Conservation (phyloP, 2,797 vertebrate genomes). For the Lepilemur septentrionalis region DNA sequence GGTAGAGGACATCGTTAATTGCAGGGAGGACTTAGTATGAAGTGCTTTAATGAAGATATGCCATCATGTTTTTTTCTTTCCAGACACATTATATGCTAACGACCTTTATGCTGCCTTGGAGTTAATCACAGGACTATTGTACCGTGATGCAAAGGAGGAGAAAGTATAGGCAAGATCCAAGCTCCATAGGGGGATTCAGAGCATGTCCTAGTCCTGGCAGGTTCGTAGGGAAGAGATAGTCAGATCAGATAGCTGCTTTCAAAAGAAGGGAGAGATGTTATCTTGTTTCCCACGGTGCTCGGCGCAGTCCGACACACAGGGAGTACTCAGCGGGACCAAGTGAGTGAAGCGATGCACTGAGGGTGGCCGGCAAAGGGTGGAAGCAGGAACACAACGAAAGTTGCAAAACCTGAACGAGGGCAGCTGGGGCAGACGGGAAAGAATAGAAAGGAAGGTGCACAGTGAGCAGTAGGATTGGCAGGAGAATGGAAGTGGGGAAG, state of each 20-base stretch:
- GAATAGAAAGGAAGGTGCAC: not conserved
- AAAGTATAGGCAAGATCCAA: not conserved
- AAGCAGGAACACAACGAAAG: too few species aligned
- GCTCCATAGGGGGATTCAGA: not conserved
- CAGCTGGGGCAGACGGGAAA: accelerated
- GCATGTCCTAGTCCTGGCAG: accelerated
- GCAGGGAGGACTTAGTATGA: not conserved
- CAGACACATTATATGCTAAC: not conserved
- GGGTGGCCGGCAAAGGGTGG: not conserved
- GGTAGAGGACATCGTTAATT: not conserved
- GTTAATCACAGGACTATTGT: not conserved
- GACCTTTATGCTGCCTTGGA: not conserved
- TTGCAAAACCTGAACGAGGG: not conserved
- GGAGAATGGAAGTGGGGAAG: not conserved
- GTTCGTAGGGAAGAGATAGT: not conserved
- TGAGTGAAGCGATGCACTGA: not conserved
- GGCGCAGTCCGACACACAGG: accelerated
- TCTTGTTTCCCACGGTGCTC: not conserved
- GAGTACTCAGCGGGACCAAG: accelerated
- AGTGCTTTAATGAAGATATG: not conserved
- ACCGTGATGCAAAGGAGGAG: not conserved
- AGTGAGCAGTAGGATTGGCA: accelerated
- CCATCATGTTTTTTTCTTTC: not conserved
- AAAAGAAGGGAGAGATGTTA: not conserved
- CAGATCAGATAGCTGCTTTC: not conserved